A percentile compares a stretch with the other conserved stretches of the same genome.
Evolutionary conservation across 2,888 invertebrate genomes (phyloP).

Genomic region (Lasioglossum morio): DNA sequence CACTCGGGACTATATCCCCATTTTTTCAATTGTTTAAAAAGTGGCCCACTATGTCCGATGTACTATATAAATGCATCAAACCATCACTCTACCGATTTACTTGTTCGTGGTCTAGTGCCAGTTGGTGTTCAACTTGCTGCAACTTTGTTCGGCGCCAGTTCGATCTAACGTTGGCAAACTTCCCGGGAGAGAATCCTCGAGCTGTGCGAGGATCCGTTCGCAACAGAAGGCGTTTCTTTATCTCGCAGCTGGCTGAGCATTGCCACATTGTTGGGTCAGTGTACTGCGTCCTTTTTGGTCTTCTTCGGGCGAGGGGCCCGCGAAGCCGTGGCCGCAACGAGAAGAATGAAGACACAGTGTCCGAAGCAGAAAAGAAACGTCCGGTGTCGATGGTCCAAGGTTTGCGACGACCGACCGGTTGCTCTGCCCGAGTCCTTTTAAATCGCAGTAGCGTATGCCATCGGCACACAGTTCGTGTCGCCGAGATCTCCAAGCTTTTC

Average conservation of each 20-base stretch:
- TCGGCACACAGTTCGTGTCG: conserved; percentile 8
- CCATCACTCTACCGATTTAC: background rate
- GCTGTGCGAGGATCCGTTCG: background rate
- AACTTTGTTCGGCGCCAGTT: background rate
- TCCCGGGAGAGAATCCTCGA: background rate
- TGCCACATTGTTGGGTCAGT: background rate
- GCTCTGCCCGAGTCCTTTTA: conserved; percentile 73
- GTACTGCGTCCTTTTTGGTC: conserved; percentile 2
- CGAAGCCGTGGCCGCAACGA: background rate
- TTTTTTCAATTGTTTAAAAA: no score
- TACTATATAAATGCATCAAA: no score
- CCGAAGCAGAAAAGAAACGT: conserved; percentile 66
- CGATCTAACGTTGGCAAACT: background rate
- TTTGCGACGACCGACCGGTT: conserved; percentile 75
- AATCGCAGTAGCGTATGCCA: conserved; percentile 70
- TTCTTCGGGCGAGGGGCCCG: background rate
- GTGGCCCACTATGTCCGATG: no score
- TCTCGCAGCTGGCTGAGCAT: background rate
- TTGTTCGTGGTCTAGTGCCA: background rate
- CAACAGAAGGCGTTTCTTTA: background rate
- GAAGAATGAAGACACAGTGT: conserved; percentile 56
- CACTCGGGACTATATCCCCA: no score
- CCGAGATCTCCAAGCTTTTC: conserved; percentile 69
- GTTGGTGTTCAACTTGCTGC: background rate
- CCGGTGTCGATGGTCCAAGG: conserved; percentile 72